Percentiles rank a stretch among this genome's conserved stretches.
These are phyloP conservation scores for Darevskia mixta DNA, from an alignment of 2,797 vertebrate species.

Conservation along the genomic window DNA sequence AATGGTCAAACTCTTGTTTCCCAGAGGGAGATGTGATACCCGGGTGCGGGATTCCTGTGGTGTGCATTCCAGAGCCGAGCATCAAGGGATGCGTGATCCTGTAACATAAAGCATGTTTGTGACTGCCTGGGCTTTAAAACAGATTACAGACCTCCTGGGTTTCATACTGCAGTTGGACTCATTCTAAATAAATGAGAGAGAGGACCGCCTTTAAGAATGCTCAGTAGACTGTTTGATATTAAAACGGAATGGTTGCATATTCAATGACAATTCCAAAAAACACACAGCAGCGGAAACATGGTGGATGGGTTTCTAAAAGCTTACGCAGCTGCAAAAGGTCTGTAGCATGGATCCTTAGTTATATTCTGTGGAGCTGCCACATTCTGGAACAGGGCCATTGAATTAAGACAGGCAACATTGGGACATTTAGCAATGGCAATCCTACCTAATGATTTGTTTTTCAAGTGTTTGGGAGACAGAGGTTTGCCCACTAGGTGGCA, in stretches of 20 bases:
- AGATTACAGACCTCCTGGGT: neutral
- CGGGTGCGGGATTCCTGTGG: slow-evolving; percentile 95
- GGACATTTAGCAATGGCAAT: neutral
- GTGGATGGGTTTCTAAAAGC: neutral
- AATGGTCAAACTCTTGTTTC: slow-evolving; percentile 95
- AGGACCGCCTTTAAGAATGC: neutral
- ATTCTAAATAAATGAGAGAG: neutral
- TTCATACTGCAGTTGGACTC: accelerated
- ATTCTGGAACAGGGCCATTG: neutral
- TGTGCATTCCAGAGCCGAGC: slow-evolving; percentile 94
- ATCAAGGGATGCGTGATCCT: slow-evolving; percentile 98
- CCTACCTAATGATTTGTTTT: neutral
- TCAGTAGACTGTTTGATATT: neutral
- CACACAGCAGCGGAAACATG: neutral
- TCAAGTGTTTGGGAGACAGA: neutral
- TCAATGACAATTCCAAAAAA: neutral
- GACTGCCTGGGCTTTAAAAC: neutral
- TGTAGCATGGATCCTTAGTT: neutral
- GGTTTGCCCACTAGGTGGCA: neutral
- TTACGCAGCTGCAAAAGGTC: neutral
- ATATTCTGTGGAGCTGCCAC: neutral
- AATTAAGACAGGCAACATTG: neutral
- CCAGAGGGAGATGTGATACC: slow-evolving; percentile 94
- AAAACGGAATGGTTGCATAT: no score
- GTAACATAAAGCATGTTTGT: slow-evolving; percentile 47